Evolutionary conservation across 2,113 vertebrate genomes (phyloP), one percentile per base, ranked within the genome.

Genomic region (Dicaeum eximium): DNA sequence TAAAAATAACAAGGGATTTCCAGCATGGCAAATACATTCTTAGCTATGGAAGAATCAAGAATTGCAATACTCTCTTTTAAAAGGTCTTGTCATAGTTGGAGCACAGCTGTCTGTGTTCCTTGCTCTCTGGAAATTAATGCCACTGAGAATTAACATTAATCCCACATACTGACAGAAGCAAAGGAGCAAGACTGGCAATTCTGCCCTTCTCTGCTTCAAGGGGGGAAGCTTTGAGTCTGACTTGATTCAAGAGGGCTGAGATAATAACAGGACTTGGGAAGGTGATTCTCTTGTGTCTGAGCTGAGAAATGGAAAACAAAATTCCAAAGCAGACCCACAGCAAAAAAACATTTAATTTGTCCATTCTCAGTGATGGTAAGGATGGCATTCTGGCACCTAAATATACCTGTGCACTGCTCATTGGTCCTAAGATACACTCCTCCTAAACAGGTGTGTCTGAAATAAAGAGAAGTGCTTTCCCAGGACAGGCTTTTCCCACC

Each of bases 381-480:
- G 18, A 78, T 4, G 13, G 30, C 33, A 81, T 18, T 4, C 45
- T 65, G 23, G 37, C 51, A 57, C 31, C 15, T 62, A 70, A 84
- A 85, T 10, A 35, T 8, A 61, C 13, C 56, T 57, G 31, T 53
- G 24, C 70, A 48, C 31, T 73, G 28, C 21, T 57, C 61, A 19
- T 13, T 78, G 37, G 37, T 48, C 70, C 37, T 45, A 31, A 53
- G 37, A 21, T 6, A 30, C 0, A 0, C 28, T 65, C 40, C 17
- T 90, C 31, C 42, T 53, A 40, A 72, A 45, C 2, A 45, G 30
- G 6, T 13, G 65, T 38, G 37, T 78, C 31, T 44, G 45, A 40
- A 67, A 65, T 27, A 42, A 62, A 78, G 24, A 80, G 11, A 6
- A 57, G 15, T 21, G 25, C 16, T 86, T 62, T 58, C 18, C 31